Base-by-base conservation (phyloP, 2,113 vertebrate genomes). In the Gallinago paraguaiae region DNA sequence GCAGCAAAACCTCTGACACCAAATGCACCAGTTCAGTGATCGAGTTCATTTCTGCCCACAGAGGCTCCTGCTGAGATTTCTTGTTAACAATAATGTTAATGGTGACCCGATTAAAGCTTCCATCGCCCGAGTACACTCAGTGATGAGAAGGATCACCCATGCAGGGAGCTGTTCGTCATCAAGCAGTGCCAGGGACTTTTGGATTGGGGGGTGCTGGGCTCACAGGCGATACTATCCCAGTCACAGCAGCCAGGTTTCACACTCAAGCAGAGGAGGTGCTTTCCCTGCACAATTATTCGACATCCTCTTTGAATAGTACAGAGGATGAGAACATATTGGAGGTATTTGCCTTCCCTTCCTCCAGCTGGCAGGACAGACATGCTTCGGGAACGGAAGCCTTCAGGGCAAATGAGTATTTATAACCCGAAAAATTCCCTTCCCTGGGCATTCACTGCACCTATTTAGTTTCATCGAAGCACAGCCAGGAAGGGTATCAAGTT, bases 1-100 rank as follows among this genome's bases (percentile, higher is more conserved):
- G 97, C 97, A 98, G 96, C 93, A 97, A 93, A 97, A 64, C 65
- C 74, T 91, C 90, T 7, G 17, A 61, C 68, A 91, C 25, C 2
- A n/a, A 93, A 68, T 17, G 37, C 64, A 24, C 12, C 53, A 48
- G 11, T 48, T 33, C 48, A 48, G 59, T 3, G 1, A 83, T 16
- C 31, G 19, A 88, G 80, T 83, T 94, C 31, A 5, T 15, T 76
- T 69, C 65, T 28, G 39, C 6, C 33, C 50, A 15, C 0, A 0
- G 59, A 65, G n/a, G 35, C 48, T 94, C 65, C 77, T 35, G 79
- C 57, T 27, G 46, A 86, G 45, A 39, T 41, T 57, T 28, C 76
- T 50, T 2, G 5, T 57, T 57, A 87, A 13, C 27, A 63, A 60
- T 1, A 14, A 75, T 30, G 51, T 20, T 41, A 70, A 82, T 4